Base-by-base conservation (phyloP, 2,113 vertebrate genomes). In the Chionomys nivalis region DNA sequence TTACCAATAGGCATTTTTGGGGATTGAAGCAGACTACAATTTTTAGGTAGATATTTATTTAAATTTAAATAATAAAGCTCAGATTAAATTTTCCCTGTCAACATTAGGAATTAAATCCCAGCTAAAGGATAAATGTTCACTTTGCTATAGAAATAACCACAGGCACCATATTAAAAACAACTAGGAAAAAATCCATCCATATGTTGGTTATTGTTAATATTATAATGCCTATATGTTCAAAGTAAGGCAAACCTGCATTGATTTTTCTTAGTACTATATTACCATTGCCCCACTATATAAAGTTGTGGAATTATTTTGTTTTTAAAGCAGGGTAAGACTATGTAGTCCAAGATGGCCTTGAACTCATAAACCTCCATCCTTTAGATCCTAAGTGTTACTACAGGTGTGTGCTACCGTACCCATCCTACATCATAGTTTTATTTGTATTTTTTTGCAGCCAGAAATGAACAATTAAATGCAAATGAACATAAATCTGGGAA, bases 151-250 rank as follows among this genome's bases (percentile, higher is more conserved):
- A 83, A 95, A 72, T 72, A 73, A 91, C 82, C 82, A 21, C 2
- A 92, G 90, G 7, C 13, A 70, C 66, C 42, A 66, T 42, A 21
- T 90, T 47, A 94, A 92, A 89, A 82, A 12, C 65, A 89, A 92
- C 42, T 44, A 85, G 66, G 68, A 92, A 79, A 79, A 90, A 79
- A 73, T 49, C 1, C 33, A 95, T 61, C 12, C 9, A 44, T n/a
- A 47, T 36, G 26, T 36, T 77, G 16, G 26, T 77, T 58, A 73
- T 77, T 23, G 73, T 75, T 88, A 76, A 63, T n/a, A 33, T 61
- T 82, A 8, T 66, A 72, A 24, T 55, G 33, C 4, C 17, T 70
- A 4, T 93, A 9, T 73, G 5, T 28, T 89, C 5, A 91, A 73
- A 73, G 8, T 77, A 93, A 95, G 79, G 39, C 44, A 24, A 72